Base-by-base conservation (phyloP, 2,797 vertebrate genomes). In the Coilia nasus region DNA sequence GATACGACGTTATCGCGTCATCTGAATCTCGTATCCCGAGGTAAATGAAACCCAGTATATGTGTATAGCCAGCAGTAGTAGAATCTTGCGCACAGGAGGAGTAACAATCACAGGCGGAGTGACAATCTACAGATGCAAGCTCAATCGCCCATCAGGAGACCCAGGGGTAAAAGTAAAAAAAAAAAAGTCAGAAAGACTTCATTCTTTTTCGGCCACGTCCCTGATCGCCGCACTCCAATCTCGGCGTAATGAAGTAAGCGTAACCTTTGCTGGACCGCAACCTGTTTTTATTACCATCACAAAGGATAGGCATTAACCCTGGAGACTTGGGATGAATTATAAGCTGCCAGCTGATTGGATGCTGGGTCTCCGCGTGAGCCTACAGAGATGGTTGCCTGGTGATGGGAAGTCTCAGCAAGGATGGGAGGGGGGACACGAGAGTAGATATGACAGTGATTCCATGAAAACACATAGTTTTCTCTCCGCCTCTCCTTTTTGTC, bases 241-340 rank as follows among this genome's bases (percentile, higher is more conserved):
- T 54, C 60, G 6, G 17, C 31, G 57, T 25, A 87, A 80, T 82
- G 1, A 81, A 85, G 50, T 80, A 47, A 64, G 31, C 64, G 81
- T 81, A 60, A 85, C 83, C 57, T 83, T 83, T 83, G 28, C 46
- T 54, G 62, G 64, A 54, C 56, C 25, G 57, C 54, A 82, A 83
- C 81, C 41, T 78, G 11, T 71, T 78, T 78, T 81, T 85, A 85
- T 81, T 59, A 78, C 67, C 56, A 62, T 83, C 60, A 84, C 83
- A 31, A 78, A 78, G 71, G 82, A 44, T 87, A 62, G 84, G 31
- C 81, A 85, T 59, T 78, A 50, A 85, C 83, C 60, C 56, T n/a
- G 31, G 50, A 84, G 57, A 54, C 59, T n/a, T 47, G 47, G 3
- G 15, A 81, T 11, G 59, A 59, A 67, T 80, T 17, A 86, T n/a